These are phyloP conservation scores for Crenichthys baileyi DNA, from an alignment of 2,797 vertebrate genomes.

Conservation along the genomic window DNA sequence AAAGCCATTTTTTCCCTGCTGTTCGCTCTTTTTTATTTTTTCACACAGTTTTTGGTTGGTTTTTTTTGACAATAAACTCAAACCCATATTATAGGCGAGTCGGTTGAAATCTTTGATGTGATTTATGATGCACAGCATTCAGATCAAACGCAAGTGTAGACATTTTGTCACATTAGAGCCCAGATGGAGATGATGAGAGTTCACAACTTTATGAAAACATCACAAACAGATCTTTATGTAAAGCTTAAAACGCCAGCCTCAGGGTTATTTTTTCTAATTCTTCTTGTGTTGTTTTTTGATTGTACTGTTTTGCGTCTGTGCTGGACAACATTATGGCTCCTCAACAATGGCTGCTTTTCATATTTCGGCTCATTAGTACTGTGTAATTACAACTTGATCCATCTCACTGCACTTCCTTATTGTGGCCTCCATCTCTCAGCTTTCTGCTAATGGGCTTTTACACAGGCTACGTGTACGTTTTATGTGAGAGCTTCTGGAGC, in stretches of 20 bases:
- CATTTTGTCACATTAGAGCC: slow-evolving; percentile 7
- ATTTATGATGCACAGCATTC: neutral
- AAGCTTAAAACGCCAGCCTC: neutral
- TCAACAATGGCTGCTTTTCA: slow-evolving; percentile 30
- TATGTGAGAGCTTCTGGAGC: slow-evolving; percentile 30
- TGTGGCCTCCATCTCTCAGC: slow-evolving; percentile 32
- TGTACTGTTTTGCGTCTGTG: slow-evolving; percentile 8
- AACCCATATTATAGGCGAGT: neutral
- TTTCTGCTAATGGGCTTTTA: slow-evolving; percentile 30
- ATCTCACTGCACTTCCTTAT: slow-evolving; percentile 33
- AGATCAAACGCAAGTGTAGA: slow-evolving; percentile 24
- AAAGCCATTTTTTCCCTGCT: neutral
- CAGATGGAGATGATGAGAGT: slow-evolving; percentile 14
- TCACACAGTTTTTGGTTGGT: neutral
- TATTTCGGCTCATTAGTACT: slow-evolving; percentile 47
- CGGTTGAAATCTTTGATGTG: slow-evolving; percentile 31
- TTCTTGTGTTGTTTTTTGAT: neutral
- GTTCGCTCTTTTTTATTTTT: slow-evolving; percentile 5
- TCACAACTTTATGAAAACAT: neutral
- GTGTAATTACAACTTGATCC: slow-evolving; percentile 46
- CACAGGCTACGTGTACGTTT: slow-evolving; percentile 28
- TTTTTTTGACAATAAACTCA: slow-evolving; percentile 15
- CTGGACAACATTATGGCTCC: slow-evolving; percentile 11
- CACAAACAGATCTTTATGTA: slow-evolving; percentile 1
- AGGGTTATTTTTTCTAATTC: neutral